These are phyloP conservation scores for Carettochelys insculpta DNA, from an alignment of 2,113 vertebrate species.

Conservation along the genomic window DNA sequence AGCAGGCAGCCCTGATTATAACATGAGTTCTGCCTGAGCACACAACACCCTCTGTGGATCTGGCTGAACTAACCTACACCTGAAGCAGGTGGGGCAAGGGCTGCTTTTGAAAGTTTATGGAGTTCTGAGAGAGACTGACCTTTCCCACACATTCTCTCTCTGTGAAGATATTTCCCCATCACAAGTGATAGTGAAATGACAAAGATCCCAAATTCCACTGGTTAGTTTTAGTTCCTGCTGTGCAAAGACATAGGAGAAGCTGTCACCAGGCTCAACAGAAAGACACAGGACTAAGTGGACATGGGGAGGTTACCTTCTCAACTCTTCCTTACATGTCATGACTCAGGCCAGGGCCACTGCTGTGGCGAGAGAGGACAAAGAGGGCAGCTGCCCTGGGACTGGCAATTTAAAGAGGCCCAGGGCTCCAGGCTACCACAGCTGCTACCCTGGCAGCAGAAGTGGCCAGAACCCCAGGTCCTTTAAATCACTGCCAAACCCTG, in stretches of 20 bases:
- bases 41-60: neutral
- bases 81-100: neutral
- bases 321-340: neutral
- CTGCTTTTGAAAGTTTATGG: neutral
- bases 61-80: neutral
- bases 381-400: too few species aligned
- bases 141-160: neutral
- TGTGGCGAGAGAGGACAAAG: too few species aligned
- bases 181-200: neutral
- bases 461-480: too few species aligned
- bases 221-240: conserved; percentile 1
- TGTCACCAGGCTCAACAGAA: neutral
- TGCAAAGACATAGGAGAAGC: neutral
- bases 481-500: too few species aligned
- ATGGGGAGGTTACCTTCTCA: neutral
- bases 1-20: neutral
- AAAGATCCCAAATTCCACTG: neutral
- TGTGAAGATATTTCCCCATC: neutral
- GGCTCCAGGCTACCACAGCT: too few species aligned
- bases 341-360: too few species aligned
- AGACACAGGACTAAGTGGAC: neutral
- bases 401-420: too few species aligned
- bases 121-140: neutral
- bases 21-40: neutral
- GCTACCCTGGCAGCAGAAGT: too few species aligned